These are phyloP conservation scores for Heliconius hewitsoni DNA, from an alignment of 1,140 invertebrate genomes.

Conservation along the genomic window DNA sequence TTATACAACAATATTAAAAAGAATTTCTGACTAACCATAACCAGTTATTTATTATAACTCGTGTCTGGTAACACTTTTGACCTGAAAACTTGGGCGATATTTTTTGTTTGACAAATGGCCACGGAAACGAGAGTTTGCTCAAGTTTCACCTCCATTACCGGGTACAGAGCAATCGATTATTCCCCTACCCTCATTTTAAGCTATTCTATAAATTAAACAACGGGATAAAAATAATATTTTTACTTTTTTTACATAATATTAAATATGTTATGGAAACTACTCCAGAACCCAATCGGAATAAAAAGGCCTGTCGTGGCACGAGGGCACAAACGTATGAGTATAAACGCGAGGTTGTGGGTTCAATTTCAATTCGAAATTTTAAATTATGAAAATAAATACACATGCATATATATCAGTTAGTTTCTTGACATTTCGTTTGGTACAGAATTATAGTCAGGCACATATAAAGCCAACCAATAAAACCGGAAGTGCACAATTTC, in stretches of 20 bases:
- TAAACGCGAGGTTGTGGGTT: too few relatives aligned
- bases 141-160: conserved; percentile 39
- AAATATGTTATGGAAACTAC: background rate
- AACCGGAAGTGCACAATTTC: background rate
- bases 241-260: background rate
- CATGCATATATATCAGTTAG: too few relatives aligned
- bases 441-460: background rate
- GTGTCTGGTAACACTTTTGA: conserved; percentile 64
- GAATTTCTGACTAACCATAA: conserved; percentile 1
- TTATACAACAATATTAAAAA: background rate
- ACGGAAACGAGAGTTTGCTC: conserved; percentile 51
- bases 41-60: conserved; percentile 67
- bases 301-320: too few relatives aligned
- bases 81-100: conserved; percentile 56
- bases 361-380: too few relatives aligned
- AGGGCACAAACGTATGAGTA: too few relatives aligned
- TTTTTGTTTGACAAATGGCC: conserved; percentile 60
- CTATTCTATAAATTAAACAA: conserved; percentile 15
- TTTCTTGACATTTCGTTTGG: too few relatives aligned
- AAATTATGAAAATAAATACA: too few relatives aligned
- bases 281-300: too few relatives aligned
- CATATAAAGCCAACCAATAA: background rate
- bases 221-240: background rate
- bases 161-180: conserved; percentile 41
- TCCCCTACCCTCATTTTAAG: conserved; percentile 25